Percentiles rank a stretch among this genome's conserved stretches.
These are phyloP conservation scores for Paratrypauchen microcephalus DNA, from an alignment of 2,797 vertebrate species.

Conservation along the genomic window DNA sequence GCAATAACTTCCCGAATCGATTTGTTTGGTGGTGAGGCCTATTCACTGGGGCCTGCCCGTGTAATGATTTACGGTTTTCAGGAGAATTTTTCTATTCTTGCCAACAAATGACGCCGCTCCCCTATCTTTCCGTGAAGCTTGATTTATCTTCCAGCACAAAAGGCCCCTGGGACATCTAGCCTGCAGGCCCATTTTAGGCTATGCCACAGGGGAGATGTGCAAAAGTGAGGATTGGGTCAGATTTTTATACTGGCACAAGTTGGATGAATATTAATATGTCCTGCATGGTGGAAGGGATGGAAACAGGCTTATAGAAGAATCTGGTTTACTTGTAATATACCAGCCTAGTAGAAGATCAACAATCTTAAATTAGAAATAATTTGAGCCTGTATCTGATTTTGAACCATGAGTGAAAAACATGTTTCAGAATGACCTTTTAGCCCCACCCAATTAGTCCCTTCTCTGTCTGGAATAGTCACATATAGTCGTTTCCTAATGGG, in stretches of 20 bases:
- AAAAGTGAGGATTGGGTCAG: slow-evolving; percentile 50
- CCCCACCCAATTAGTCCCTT: too few species aligned
- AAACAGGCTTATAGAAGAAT: slow-evolving; percentile 9
- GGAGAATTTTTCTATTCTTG: slow-evolving; percentile 73
- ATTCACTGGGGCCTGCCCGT: slow-evolving; percentile 60
- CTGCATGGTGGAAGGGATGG: slow-evolving; percentile 39
- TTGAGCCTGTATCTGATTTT: background rate
- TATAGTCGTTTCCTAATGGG: too few species aligned
- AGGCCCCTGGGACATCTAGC: slow-evolving; percentile 46
- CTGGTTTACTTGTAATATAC: background rate
- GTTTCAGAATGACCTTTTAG: too few species aligned
- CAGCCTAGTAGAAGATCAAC: background rate
- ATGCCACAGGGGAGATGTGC: slow-evolving; percentile 34
- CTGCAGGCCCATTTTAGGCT: slow-evolving; percentile 47
- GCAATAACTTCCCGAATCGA: slow-evolving; percentile 67
- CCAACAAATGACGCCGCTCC: slow-evolving; percentile 67
- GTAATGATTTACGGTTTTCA: slow-evolving; percentile 72
- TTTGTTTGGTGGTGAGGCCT: slow-evolving; percentile 67
- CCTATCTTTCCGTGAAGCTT: slow-evolving; percentile 63
- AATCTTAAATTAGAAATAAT: background rate
- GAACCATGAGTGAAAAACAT: background rate
- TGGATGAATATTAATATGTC: slow-evolving; percentile 56
- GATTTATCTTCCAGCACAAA: slow-evolving; percentile 65
- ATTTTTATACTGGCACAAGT: slow-evolving; percentile 31
- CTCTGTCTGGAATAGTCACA: too few species aligned